A percentile compares a stretch with the other conserved stretches of the same genome.
Conservation (phyloP, 2,888 invertebrate species). For the Drosophila limbata region DNA sequence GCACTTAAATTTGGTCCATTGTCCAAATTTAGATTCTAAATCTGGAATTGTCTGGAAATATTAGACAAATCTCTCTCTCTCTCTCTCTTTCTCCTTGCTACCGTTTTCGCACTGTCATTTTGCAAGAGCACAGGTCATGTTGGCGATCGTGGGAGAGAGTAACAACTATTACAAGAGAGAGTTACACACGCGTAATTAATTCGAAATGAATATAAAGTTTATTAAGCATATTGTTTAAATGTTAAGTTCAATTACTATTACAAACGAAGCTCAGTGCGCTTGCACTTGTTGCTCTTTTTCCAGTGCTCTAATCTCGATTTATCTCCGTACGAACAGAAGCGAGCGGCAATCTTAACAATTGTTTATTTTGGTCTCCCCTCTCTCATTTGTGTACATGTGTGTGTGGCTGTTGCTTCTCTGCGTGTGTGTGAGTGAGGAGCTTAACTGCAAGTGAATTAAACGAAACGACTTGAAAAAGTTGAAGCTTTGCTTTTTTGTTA, state of each 20-base stretch:
- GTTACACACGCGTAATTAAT: conserved; percentile 35
- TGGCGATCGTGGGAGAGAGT: conserved; percentile 41
- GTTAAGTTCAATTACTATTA: conserved; percentile 27
- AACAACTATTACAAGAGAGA: conserved; percentile 14
- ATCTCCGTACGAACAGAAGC: conserved; percentile 39
- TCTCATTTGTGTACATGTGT: conserved; percentile 18
- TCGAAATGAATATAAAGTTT: conserved; percentile 29
- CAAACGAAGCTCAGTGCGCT: conserved; percentile 27
- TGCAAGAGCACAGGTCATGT: conserved; percentile 59
- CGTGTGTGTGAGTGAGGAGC: conserved; percentile 39
- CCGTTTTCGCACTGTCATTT: conserved; percentile 60
- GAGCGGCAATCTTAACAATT: conserved; percentile 71
- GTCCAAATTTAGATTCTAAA: conserved; percentile 63
- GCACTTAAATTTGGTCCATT: conserved; percentile 55
- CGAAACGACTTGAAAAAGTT: conserved; percentile 78
- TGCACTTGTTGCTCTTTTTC: conserved; percentile 39
- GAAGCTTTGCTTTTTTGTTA: conserved; percentile 72
- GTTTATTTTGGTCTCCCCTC: conserved; percentile 62
- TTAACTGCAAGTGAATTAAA: conserved; percentile 72
- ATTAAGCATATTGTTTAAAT: conserved; percentile 18
- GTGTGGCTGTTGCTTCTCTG: conserved; percentile 25
- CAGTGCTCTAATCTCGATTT: conserved; percentile 58
- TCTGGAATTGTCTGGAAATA: conserved; percentile 58
- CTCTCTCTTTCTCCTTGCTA: conserved; percentile 33
- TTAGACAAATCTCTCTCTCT: conserved; percentile 11